phyloP scores from a whole-genome alignment of 2,797 vertebrate genomes.

The Choloepus didactylus region DNA sequence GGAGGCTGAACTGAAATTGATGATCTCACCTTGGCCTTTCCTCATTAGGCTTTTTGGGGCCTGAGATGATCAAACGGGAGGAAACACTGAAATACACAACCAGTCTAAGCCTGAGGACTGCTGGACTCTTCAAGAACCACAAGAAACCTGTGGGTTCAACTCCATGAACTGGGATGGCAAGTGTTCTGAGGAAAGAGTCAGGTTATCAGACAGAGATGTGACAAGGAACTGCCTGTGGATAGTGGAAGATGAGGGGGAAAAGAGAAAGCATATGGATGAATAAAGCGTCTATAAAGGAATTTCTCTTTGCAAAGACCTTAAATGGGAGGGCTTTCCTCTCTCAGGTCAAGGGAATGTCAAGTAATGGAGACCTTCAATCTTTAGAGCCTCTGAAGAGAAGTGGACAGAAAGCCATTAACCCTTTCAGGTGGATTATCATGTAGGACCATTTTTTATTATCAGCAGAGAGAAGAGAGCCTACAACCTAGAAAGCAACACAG shows the following conservation, averaged over 20 bases:
- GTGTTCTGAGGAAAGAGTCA: background rate
- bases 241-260: background rate
- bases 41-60: background rate
- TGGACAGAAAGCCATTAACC: background rate
- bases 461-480: background rate
- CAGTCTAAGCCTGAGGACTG: background rate
- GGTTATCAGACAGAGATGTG: background rate
- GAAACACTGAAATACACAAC: fast-evolving
- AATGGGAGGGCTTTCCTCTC: background rate
- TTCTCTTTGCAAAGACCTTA: background rate
- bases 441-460: background rate
- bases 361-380: background rate
- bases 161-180: background rate
- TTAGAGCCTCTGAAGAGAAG: background rate
- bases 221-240: background rate
- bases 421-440: background rate
- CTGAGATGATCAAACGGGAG: background rate
- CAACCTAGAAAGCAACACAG: background rate
- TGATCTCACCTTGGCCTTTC: background rate
- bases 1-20: background rate
- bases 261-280: background rate
- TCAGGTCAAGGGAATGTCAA: background rate
- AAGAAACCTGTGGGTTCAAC: background rate
- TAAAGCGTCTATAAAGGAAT: background rate
- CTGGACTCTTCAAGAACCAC: background rate